Percentiles rank a stretch among this genome's conserved stretches.
Conservation (phyloP, 2,113 vertebrate species). For the Notechis scutatus region DNA sequence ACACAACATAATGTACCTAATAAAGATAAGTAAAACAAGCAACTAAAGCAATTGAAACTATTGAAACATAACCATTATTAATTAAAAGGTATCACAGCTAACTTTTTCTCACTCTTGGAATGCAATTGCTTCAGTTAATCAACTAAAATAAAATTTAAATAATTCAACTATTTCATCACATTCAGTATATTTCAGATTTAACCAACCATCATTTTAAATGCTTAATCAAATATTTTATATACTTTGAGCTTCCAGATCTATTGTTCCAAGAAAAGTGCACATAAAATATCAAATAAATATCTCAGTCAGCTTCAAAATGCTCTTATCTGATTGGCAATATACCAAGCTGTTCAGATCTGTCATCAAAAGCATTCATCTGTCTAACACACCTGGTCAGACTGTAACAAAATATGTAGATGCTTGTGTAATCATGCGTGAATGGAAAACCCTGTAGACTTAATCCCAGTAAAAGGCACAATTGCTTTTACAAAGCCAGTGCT, state of each 20-base stretch:
- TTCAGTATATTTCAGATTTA: background rate
- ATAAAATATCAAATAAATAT: constrained; percentile 36
- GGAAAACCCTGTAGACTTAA: constrained; percentile 31
- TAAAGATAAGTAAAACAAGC: background rate
- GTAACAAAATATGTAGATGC: constrained; percentile 41
- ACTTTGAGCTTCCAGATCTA: constrained; percentile 13
- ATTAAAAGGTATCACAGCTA: background rate
- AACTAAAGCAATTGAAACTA: background rate
- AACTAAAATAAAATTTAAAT: background rate
- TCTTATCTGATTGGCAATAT: constrained; percentile 32
- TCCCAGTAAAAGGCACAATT: constrained; percentile 19
- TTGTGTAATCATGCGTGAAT: constrained; percentile 32
- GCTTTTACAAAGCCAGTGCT: constrained; percentile 32
- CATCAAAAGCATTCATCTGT: constrained; percentile 49
- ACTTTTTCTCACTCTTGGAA: constrained; percentile 3
- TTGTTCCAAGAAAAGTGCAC: constrained; percentile 31
- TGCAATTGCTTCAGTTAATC: background rate
- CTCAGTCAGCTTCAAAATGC: constrained; percentile 9
- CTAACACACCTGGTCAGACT: constrained; percentile 35
- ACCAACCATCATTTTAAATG: background rate
- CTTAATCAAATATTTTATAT: background rate
- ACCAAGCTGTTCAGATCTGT: constrained; percentile 40
- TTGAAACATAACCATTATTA: background rate
- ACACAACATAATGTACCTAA: background rate
- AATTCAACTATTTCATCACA: background rate